Percentiles rank a stretch among this genome's conserved stretches.
These are phyloP conservation scores for Toxotes chatareus DNA, from an alignment of 2,113 vertebrate genomes.

Conservation along the genomic window DNA sequence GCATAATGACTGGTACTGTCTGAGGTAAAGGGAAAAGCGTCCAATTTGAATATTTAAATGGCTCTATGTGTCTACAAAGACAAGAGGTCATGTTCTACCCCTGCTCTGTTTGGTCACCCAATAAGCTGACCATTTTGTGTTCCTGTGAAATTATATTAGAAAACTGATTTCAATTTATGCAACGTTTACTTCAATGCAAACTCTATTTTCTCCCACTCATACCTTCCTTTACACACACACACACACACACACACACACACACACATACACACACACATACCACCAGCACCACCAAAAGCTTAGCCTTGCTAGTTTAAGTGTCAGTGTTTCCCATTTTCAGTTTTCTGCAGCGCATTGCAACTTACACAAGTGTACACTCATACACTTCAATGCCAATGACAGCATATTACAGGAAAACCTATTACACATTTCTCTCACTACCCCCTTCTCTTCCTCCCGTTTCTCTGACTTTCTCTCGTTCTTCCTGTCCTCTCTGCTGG, in stretches of 20 bases:
- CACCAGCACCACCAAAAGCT: background rate
- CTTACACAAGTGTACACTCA: conserved; percentile 24
- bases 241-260: background rate
- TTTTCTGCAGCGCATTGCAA: conserved; percentile 38
- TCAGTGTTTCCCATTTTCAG: conserved; percentile 9
- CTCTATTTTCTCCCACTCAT: background rate
- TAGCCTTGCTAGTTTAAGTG: conserved; percentile 16
- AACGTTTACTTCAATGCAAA: background rate
- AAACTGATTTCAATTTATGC: background rate
- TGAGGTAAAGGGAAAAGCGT: conserved; percentile 21
- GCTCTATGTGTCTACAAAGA: background rate
- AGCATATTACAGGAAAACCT: conserved; percentile 32
- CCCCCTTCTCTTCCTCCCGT: background rate
- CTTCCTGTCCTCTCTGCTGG: conserved; percentile 7
- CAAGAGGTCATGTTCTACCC: conserved; percentile 3
- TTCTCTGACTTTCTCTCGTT: conserved; percentile 22
- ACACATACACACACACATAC: conserved; percentile 1
- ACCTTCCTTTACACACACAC: background rate
- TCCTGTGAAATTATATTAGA: conserved; percentile 7
- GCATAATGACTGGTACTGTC: conserved; percentile 25
- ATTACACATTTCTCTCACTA: conserved; percentile 26
- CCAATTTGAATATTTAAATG: conserved; percentile 36
- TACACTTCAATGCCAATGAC: conserved; percentile 18
- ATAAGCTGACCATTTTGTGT: conserved; percentile 18
- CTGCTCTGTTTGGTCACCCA: conserved; percentile 21